Base-by-base conservation (phyloP, 37 sponge, comb jelly and placozoan species). In the Halisarca cf. caerulea region DNA sequence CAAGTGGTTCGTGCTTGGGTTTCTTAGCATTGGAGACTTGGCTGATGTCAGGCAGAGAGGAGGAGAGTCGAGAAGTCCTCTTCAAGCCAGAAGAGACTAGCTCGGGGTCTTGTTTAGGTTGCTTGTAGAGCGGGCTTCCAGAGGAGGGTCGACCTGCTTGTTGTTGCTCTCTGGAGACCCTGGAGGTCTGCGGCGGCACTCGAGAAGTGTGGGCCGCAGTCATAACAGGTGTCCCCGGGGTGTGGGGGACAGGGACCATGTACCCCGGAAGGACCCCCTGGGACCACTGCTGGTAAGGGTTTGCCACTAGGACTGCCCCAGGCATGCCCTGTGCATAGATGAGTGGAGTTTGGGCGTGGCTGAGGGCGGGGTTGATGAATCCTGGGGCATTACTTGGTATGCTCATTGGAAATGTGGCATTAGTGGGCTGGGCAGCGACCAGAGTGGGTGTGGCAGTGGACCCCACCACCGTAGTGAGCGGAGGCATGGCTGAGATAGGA, bases 31-130 rank as follows among this genome's bases (percentile, higher is more conserved):
- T 62, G 64, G 64, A 62, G 30, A 30, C 30, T 28, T 62, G 64
- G 20, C 30, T 71, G 73, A 71, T 71, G 39, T 71, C 73, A 5
- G 73, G 73, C 37, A 71, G 41, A 71, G 73, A 71, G 20, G 40
- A 30, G 6, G 73, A 71, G 3, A 33, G 73, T 30, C 73, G 38
- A 9, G 40, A 38, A 3, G 38, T 17, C 40, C 40, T 37, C 73
- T 71, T 33, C 20, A 71, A 7, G 5, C 40, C 40, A 6, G 38
- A 37, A 18, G 20, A 7, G 32, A 32, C 73, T 6, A 71, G 73
- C 7, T 71, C 73, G 5, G 73, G 73, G 5, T 27, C 30, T 27
- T 27, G 64, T 15, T 62, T 47, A 11, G 51, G 51, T 47, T 47
- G 51, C 11, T 47, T 47, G 51, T 47, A 47, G 51, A 47, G 51